These are phyloP conservation scores for Petrocephalus schoutedeni DNA, from an alignment of 2,797 vertebrate species.

Conservation along the genomic window DNA sequence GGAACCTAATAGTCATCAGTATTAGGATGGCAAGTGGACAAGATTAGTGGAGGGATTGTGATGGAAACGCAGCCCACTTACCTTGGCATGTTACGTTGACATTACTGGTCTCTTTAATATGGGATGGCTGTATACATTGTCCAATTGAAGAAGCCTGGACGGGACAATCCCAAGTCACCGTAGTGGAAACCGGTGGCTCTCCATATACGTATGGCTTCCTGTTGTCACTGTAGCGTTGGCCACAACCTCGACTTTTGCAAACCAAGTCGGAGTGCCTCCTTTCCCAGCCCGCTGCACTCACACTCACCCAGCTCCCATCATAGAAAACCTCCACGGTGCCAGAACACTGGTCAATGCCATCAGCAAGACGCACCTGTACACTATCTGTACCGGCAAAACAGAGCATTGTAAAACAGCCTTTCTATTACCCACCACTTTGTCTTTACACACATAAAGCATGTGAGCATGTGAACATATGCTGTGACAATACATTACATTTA, in stretches of 20 bases:
- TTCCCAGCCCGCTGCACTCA: neutral
- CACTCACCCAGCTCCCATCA: neutral
- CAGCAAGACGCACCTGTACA: neutral
- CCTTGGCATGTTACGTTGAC: constrained; percentile 20
- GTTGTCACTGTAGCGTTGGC: neutral
- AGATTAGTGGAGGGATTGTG: neutral
- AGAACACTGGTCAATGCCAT: neutral
- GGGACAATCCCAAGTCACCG: no score
- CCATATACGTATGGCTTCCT: neutral
- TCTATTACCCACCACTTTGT: neutral
- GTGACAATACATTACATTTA: neutral
- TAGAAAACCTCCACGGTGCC: neutral
- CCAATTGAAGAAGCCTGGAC: neutral
- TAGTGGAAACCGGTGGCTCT: neutral
- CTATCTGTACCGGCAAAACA: neutral
- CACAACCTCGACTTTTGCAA: neutral
- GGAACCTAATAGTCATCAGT: neutral
- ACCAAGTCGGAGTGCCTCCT: neutral
- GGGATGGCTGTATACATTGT: neutral
- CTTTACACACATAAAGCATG: neutral
- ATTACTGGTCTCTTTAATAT: neutral
- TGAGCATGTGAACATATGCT: neutral
- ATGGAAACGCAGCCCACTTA: neutral
- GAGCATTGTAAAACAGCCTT: neutral
- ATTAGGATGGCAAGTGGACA: neutral